Conservation (phyloP, 2,113 vertebrate species). For the Camelus bactrianus region DNA sequence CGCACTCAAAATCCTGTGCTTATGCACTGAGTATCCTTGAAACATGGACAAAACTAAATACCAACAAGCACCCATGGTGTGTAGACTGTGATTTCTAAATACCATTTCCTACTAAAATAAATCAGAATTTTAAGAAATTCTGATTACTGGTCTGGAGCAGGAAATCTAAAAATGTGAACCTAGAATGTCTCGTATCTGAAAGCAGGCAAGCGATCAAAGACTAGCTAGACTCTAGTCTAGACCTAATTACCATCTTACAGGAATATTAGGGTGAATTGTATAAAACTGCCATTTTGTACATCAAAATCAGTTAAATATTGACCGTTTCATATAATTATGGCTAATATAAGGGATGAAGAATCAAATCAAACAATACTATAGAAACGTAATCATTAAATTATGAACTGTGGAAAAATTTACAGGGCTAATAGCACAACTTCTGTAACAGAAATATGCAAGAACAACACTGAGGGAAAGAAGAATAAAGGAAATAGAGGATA, state of each 20-base stretch:
- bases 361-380: not conserved
- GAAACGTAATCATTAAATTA: not conserved
- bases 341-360: not conserved
- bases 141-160: not conserved
- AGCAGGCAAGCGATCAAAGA: not conserved
- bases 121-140: slow-evolving; percentile 24
- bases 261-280: not conserved
- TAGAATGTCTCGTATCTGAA: not conserved
- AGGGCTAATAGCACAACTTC: not conserved
- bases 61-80: not conserved
- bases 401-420: not conserved
- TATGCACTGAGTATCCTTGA: not conserved
- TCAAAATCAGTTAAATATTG: not conserved
- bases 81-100: not conserved
- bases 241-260: not conserved
- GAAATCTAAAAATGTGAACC: not conserved
- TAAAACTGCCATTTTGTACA: not conserved
- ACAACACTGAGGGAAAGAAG: not conserved
- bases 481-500: not conserved
- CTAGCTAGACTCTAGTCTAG: not conserved
- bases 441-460: not conserved
- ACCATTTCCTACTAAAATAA: not conserved
- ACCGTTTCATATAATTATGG: not conserved
- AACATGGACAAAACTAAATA: not conserved
- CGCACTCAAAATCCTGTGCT: not conserved